Percentiles rank a stretch among this genome's conserved stretches.
phyloP scores from a whole-genome alignment of 2,113 vertebrate species.

The Podilymbus podiceps region DNA sequence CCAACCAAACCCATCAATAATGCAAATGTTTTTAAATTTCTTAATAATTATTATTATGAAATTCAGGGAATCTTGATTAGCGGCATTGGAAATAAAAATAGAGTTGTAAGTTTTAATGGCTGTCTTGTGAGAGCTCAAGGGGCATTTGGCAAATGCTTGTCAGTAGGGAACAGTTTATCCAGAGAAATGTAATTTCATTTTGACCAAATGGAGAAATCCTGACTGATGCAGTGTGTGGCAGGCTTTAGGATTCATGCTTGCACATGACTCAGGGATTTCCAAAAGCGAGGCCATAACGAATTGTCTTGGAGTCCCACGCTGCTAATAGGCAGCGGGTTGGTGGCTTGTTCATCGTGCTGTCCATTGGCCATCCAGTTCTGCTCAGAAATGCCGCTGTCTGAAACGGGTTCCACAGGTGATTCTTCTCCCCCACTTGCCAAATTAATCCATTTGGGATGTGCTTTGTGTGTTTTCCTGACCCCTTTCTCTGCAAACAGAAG shows the following conservation, averaged over 20 bases:
- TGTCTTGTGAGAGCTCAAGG: background rate
- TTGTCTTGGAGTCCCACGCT: rapidly evolving
- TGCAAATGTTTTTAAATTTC: background rate
- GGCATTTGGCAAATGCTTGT: background rate
- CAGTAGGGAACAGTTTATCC: background rate
- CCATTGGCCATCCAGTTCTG: background rate
- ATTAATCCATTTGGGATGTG: background rate
- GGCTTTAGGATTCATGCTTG: background rate
- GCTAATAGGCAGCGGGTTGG: rapidly evolving
- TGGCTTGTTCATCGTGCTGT: rapidly evolving
- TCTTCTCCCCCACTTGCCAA: background rate
- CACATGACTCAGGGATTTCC: background rate
- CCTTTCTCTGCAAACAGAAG: background rate
- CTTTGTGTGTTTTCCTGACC: background rate
- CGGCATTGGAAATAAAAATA: background rate
- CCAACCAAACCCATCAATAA: background rate
- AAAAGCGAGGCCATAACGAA: rapidly evolving
- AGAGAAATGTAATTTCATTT: background rate
- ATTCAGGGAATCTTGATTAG: background rate
- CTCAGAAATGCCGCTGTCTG: background rate
- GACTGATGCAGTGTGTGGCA: background rate
- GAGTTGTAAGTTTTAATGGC: background rate
- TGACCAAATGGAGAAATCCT: background rate
- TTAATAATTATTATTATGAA: background rate
- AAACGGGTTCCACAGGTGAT: background rate